A percentile compares a stretch with the other conserved stretches of the same genome.
Conservation (phyloP, 2,888 invertebrate species). For the Agonopterix alstromeriana region DNA sequence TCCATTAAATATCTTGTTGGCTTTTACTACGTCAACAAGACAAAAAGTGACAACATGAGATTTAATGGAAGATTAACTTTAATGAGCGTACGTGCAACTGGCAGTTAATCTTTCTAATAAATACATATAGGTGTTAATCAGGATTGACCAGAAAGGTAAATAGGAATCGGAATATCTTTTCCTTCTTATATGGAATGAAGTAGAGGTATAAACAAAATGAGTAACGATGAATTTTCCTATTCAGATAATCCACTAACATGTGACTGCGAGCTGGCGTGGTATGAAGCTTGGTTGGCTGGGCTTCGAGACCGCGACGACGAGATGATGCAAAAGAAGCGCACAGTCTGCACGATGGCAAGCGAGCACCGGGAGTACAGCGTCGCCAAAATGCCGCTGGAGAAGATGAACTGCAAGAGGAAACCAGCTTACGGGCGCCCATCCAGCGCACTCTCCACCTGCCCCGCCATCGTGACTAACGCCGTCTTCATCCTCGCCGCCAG, state of each 20-base stretch:
- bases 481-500: constrained; percentile 41
- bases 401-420: constrained; percentile 89
- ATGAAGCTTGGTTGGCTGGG: constrained; percentile 87
- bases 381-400: constrained; percentile 87
- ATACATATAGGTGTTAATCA: no score
- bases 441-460: constrained; percentile 32
- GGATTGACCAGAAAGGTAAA: no score
- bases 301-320: constrained; percentile 90
- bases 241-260: constrained; percentile 93
- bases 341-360: constrained; percentile 86
- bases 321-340: constrained; percentile 91
- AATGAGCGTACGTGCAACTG: no score
- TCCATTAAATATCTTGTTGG: no score
- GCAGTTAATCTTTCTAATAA: no score
- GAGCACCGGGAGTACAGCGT: constrained; percentile 91
- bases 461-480: constrained; percentile 35
- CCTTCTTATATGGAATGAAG: no score
- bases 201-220: no score
- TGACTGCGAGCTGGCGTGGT: constrained; percentile 93
- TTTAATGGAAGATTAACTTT: no score
- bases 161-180: no score
- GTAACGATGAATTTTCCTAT: constrained; percentile 11
- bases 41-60: no score
- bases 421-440: constrained; percentile 57
- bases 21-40: no score